Evolutionary conservation across 2,113 vertebrate genomes (phyloP), one percentile per base, ranked within the genome.

Genomic region (Misgurnus mizolepis): DNA sequence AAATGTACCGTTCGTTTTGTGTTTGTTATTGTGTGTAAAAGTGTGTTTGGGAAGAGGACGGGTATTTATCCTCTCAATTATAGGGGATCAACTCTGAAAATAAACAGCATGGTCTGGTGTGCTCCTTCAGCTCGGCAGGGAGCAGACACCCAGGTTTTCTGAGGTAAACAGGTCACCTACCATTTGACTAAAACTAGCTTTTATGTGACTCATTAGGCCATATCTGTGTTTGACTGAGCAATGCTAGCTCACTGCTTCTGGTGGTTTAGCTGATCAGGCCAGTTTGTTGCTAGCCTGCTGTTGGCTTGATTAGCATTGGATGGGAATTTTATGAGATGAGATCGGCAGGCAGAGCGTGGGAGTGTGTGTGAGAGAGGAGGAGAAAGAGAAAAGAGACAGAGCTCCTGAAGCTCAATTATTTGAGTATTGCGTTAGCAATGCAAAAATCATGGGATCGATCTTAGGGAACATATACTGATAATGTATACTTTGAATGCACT

Each of bases 31-130:
- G 39, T 71, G 66, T 79, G 27, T 34, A 34, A 34, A 17, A 43
- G 41, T 41, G 12, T 72, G 22, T 75, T 45, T 62, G 15, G 49
- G n/a, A 40, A 53, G 41, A 50, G 3, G 22, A 64, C 22, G 60
- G 61, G 39, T 53, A 65, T 58, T 87, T 72, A 85, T 85, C 88
- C 67, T 76, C 87, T 89, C 89, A 90, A 75, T 91, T 89, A 87
- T 86, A 82, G 87, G 67, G 82, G 88, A 87, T 85, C 79, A 86
- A 81, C 90, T 88, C 88, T 81, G 78, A 86, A 81, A 91, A 90
- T 89, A 89, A 74, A 87, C 82, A 65, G 43, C 71, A 62, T 14
- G 40, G 22, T 75, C 78, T 75, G 62, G 77, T 47, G 72, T 67
- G 79, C 65, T 34, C 45, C 6, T 75, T 22, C 39, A 50, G 72